These are phyloP conservation scores for Limnephilus lunatus DNA, from an alignment of 2,888 invertebrate genomes.

Conservation along the genomic window DNA sequence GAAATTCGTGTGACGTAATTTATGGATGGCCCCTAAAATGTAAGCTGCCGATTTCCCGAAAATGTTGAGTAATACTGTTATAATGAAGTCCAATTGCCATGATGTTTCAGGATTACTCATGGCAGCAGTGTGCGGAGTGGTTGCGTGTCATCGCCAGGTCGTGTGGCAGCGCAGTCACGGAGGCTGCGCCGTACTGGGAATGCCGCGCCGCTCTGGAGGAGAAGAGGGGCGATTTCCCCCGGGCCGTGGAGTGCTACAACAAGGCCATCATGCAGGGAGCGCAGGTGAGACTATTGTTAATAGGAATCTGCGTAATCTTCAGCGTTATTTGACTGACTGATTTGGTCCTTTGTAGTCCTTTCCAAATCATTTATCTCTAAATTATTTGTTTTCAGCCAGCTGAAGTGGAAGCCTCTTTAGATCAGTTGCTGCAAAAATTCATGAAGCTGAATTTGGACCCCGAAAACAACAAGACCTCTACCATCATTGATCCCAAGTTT, in stretches of 20 bases:
- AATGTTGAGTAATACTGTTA: too few species aligned
- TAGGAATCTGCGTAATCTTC: background rate
- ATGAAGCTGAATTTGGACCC: constrained; percentile 78
- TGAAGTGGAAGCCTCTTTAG: constrained; percentile 76
- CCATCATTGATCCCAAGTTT: constrained; percentile 70
- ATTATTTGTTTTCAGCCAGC: constrained; percentile 71
- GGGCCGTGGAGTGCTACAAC: constrained; percentile 79
- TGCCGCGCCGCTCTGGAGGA: constrained; percentile 79
- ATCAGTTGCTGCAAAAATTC: constrained; percentile 78
- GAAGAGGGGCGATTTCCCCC: constrained; percentile 75
- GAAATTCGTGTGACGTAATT: too few species aligned
- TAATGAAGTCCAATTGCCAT: too few species aligned
- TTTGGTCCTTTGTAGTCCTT: background rate
- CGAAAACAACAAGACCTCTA: constrained; percentile 63
- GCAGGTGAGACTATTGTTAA: constrained; percentile 71
- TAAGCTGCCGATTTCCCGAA: too few species aligned
- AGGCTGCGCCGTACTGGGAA: constrained; percentile 79
- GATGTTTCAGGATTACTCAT: constrained; percentile 75
- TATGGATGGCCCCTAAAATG: too few species aligned
- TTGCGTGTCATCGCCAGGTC: constrained; percentile 74
- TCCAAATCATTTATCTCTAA: background rate
- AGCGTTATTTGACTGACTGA: background rate
- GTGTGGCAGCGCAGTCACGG: constrained; percentile 72
- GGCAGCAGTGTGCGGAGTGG: constrained; percentile 78
- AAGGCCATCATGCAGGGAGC: constrained; percentile 78